These are phyloP conservation scores for Nettapus auritus DNA, from an alignment of 2,113 vertebrate genomes.

Conservation along the genomic window DNA sequence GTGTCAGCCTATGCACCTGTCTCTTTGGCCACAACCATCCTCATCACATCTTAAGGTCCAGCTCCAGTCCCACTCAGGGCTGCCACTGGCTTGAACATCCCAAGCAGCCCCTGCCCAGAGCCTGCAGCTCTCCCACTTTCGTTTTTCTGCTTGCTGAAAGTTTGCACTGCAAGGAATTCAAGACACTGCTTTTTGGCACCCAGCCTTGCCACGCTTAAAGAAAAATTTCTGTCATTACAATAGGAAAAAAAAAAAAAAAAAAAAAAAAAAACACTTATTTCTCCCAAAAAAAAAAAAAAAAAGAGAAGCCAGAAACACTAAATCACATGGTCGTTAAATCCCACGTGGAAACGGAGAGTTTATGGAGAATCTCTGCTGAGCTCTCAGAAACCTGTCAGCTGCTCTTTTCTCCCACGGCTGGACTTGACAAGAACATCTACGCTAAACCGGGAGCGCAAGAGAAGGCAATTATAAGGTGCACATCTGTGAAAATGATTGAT, in stretches of 20 bases:
- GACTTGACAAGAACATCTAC: not conserved
- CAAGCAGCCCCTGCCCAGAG: not conserved
- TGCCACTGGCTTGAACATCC: not conserved
- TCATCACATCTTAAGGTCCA: not conserved
- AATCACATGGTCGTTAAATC: not conserved
- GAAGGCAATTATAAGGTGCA: not conserved
- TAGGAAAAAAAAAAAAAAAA: not conserved
- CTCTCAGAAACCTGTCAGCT: not conserved
- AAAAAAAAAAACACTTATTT: not conserved
- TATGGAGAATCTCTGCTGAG: not conserved
- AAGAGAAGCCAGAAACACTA: not conserved
- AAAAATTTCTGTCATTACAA: not conserved
- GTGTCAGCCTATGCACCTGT: not conserved
- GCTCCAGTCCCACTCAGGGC: not conserved
- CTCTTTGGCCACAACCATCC: not conserved
- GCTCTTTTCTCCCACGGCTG: not conserved
- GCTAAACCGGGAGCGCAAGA: accelerated
- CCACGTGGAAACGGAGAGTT: not conserved
- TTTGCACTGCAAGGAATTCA: accelerated
- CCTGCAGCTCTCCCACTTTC: not conserved
- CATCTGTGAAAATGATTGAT: not conserved
- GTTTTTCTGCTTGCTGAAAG: not conserved
- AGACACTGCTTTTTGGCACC: not conserved
- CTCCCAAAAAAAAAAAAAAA: not conserved
- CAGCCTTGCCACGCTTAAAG: not conserved